A percentile compares a stretch with the other conserved stretches of the same genome.
Conservation (phyloP, 2,888 invertebrate genomes). For the Pantelozetes paolii region DNA sequence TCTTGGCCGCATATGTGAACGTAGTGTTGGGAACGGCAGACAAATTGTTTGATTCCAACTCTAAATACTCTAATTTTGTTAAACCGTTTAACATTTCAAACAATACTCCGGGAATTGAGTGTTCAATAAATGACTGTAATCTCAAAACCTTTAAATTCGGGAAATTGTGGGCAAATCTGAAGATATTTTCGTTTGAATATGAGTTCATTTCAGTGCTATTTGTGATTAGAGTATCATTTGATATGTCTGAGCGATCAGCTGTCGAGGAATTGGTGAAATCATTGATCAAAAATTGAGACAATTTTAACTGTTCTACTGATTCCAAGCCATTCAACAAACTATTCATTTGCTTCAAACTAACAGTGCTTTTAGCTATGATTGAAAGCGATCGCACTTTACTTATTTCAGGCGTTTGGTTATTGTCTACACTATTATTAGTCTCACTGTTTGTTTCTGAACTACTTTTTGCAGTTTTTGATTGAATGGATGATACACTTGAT, state of each 20-base stretch:
- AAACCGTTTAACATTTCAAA: slow-evolving; percentile 41
- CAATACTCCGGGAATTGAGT: slow-evolving; percentile 34
- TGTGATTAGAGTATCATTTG: background rate
- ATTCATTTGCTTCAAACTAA: slow-evolving; percentile 35
- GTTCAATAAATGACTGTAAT: slow-evolving; percentile 35
- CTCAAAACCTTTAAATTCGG: slow-evolving; percentile 39
- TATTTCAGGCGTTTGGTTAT: slow-evolving; percentile 7
- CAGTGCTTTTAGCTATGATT: background rate
- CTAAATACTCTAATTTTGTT: slow-evolving; percentile 39
- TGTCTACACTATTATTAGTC: background rate
- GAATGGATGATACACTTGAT: slow-evolving; percentile 23
- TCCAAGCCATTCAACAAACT: slow-evolving; percentile 31
- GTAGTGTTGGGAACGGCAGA: background rate
- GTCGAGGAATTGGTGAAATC: slow-evolving; percentile 22
- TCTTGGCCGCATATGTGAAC: slow-evolving; percentile 33
- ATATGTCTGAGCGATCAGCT: slow-evolving; percentile 27
- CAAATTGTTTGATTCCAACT: slow-evolving; percentile 39
- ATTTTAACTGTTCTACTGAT: slow-evolving; percentile 35
- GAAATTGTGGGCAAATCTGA: slow-evolving; percentile 40
- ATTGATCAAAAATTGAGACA: slow-evolving; percentile 39
- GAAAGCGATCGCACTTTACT: slow-evolving; percentile 31
- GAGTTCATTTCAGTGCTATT: background rate
- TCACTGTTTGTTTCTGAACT: background rate
- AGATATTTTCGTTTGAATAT: slow-evolving; percentile 28
- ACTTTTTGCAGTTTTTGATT: background rate